Percentiles rank a stretch among this genome's conserved stretches.
These are phyloP conservation scores for Kryptolebias marmoratus DNA, from an alignment of 2,113 vertebrate genomes.

Conservation along the genomic window DNA sequence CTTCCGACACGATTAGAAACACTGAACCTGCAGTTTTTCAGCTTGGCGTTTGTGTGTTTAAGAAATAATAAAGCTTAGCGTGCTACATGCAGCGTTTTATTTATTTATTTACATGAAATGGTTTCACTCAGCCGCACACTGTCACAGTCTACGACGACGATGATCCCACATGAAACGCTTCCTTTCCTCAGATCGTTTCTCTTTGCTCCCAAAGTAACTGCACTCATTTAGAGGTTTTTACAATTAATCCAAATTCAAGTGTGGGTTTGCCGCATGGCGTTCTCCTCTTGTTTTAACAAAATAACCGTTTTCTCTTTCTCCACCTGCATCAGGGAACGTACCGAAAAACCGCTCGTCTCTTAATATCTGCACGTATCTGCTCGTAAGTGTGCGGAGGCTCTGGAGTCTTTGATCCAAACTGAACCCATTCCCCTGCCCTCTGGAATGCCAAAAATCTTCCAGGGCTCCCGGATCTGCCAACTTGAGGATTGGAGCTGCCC, in stretches of 20 bases:
- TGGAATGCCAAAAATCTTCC: slow-evolving; percentile 62
- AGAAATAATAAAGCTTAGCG: background rate
- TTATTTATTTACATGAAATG: no score
- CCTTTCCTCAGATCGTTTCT: background rate
- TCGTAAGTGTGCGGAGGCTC: slow-evolving; percentile 12
- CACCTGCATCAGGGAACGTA: background rate
- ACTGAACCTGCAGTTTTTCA: background rate
- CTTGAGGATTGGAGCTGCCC: slow-evolving; percentile 36
- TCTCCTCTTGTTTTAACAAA: no score
- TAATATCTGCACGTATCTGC: slow-evolving; percentile 8
- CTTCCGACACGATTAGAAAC: background rate
- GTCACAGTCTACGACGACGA: background rate
- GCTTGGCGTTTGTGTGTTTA: background rate
- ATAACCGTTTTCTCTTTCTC: no score
- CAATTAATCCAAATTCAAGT: background rate
- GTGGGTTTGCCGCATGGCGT: background rate
- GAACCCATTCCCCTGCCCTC: slow-evolving; percentile 38
- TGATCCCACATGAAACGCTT: background rate
- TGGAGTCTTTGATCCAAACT: slow-evolving; percentile 33
- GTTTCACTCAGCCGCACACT: no score
- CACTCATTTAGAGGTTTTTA: background rate
- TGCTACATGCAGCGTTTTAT: background rate
- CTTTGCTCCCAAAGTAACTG: no score
- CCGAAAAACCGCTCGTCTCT: background rate
- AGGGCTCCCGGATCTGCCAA: slow-evolving; percentile 40